A percentile compares a stretch with the other conserved stretches of the same genome.
phyloP scores from a whole-genome alignment of 2,888 invertebrate genomes.

The Orthosia incerta region DNA sequence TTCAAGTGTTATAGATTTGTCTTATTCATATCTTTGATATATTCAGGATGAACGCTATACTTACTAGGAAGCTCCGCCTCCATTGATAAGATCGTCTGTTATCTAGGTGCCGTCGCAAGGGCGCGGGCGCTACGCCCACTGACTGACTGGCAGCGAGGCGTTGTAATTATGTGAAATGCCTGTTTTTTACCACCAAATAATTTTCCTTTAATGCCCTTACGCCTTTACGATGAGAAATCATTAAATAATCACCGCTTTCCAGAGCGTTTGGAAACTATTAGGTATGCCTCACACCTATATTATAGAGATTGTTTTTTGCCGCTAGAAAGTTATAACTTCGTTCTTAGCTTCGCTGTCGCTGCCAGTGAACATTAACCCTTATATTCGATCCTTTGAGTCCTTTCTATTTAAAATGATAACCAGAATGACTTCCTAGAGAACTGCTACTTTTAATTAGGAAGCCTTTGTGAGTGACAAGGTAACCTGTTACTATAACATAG shows the following conservation, averaged over 20 bases:
- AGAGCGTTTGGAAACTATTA: background rate
- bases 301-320: background rate
- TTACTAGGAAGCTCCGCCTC: no score
- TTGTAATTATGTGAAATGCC: background rate
- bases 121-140: conserved; percentile 13
- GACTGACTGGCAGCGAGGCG: background rate
- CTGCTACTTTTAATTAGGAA: conserved; percentile 63
- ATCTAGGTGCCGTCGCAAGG: conserved; percentile 57
- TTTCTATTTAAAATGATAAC: conserved; percentile 70
- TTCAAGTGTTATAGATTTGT: no score
- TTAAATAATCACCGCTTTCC: background rate
- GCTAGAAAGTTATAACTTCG: background rate
- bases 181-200: background rate
- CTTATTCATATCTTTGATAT: no score
- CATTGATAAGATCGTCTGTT: conserved; percentile 40
- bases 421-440: conserved; percentile 65
- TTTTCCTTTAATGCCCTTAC: background rate
- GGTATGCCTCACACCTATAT: background rate
- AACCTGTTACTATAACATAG: conserved; percentile 28
- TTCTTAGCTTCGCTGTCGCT: background rate
- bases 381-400: conserved; percentile 67
- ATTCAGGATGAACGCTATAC: no score
- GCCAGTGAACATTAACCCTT: conserved; percentile 24
- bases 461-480: conserved; percentile 48
- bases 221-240: background rate